Percentiles rank a stretch among this genome's conserved stretches.
Conservation (phyloP, 2,113 vertebrate genomes). For the Erpornis zantholeuca region DNA sequence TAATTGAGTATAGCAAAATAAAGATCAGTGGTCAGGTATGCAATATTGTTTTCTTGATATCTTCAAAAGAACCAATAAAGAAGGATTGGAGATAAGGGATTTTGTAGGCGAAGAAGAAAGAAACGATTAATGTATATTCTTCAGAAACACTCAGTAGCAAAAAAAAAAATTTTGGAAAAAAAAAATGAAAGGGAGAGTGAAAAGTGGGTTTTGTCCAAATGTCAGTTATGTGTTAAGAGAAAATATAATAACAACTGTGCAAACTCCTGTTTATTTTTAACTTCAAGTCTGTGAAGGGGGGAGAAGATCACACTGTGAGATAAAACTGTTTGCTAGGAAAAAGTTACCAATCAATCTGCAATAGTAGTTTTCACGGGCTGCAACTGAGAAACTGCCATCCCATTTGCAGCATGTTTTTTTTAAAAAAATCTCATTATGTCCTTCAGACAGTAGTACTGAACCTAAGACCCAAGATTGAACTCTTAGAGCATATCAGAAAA, state of each 20-base stretch:
- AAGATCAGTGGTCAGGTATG: background rate
- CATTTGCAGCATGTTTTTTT: background rate
- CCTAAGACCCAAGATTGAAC: background rate
- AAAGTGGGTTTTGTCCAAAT: background rate
- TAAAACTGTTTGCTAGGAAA: background rate
- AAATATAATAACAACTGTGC: background rate
- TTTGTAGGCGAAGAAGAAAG: background rate
- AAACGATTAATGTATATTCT: background rate
- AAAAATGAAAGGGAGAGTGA: background rate
- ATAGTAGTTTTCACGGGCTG: constrained; percentile 2
- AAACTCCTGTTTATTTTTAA: constrained; percentile 29
- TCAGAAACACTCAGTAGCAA: background rate
- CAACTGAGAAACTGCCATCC: background rate
- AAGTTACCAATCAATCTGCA: constrained; percentile 35
- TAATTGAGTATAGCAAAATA: background rate
- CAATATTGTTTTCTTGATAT: background rate
- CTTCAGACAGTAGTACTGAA: background rate
- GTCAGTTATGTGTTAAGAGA: background rate
- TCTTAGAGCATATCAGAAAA: background rate
- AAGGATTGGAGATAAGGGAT: background rate
- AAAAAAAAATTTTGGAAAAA: background rate
- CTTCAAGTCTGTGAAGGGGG: background rate
- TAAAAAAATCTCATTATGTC: background rate
- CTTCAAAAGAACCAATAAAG: background rate
- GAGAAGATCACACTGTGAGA: background rate